Conservation (phyloP, 2,113 vertebrate genomes). For the Oreochromis niloticus region DNA sequence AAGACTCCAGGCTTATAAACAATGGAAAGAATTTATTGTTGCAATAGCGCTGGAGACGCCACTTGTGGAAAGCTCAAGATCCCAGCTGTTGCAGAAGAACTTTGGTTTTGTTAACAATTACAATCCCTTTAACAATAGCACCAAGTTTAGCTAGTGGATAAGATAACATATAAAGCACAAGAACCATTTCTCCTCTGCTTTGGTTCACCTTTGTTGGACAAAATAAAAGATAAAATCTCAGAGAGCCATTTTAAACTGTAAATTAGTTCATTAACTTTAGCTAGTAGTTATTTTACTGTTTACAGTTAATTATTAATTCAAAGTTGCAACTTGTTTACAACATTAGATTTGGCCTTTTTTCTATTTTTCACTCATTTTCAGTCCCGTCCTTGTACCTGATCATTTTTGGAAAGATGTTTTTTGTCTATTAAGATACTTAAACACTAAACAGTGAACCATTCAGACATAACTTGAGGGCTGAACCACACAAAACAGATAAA, state of each 20-base stretch:
- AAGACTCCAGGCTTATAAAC: slow-evolving; percentile 10
- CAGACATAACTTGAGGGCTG: background rate
- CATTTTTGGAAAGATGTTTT: fast-evolving
- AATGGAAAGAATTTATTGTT: slow-evolving; percentile 26
- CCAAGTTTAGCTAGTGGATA: background rate
- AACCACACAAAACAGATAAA: background rate
- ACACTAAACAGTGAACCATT: background rate
- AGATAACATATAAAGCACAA: background rate
- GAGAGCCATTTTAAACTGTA: background rate
- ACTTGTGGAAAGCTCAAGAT: background rate
- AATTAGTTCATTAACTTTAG: background rate
- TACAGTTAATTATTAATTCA: background rate
- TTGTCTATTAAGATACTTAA: background rate
- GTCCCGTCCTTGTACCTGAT: background rate
- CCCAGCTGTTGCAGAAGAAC: background rate
- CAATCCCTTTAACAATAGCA: background rate
- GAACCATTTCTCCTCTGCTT: background rate
- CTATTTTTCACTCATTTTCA: background rate
- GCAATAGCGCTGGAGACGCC: background rate
- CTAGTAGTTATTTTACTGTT: background rate
- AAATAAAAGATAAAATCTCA: background rate
- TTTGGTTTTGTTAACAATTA: background rate
- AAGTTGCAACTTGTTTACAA: background rate
- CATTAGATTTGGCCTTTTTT: background rate
- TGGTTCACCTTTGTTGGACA: background rate